phyloP scores from a whole-genome alignment of 2,797 vertebrate genomes.

The Epinephelus malabaricus region DNA sequence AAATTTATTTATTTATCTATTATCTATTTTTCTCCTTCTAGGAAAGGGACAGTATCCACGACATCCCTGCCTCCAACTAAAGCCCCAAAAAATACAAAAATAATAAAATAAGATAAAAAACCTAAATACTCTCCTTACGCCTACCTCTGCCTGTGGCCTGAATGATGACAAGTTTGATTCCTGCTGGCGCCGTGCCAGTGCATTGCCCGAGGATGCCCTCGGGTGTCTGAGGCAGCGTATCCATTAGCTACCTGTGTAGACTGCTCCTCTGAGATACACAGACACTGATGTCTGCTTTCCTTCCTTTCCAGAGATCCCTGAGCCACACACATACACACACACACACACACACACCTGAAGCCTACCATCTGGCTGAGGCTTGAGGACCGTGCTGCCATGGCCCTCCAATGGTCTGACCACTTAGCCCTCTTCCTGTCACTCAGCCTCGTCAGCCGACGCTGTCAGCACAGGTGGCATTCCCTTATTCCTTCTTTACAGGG shows the following conservation, averaged over 20 bases:
- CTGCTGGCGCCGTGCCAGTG: constrained; percentile 78
- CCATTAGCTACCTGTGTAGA: constrained; percentile 82
- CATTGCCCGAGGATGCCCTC: constrained; percentile 80
- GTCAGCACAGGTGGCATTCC: constrained; percentile 78
- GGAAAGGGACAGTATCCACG: constrained; percentile 11
- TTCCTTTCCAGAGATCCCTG: constrained; percentile 58
- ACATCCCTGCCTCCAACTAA: constrained; percentile 11
- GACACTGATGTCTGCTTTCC: constrained; percentile 70
- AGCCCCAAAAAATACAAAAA: constrained; percentile 2
- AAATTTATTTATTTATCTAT: constrained; percentile 51
- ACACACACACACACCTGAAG: constrained; percentile 68
- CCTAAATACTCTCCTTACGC: constrained; percentile 63
- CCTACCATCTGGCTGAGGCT: constrained; percentile 72
- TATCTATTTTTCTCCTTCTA: constrained; percentile 33
- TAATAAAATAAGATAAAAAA: constrained; percentile 38
- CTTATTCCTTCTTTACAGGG: constrained; percentile 50
- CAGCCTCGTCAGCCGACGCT: constrained; percentile 62
- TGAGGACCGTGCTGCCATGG: constrained; percentile 50
- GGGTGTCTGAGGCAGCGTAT: constrained; percentile 75
- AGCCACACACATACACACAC: constrained; percentile 36
- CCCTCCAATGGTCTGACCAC: constrained; percentile 73
- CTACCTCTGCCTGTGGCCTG: constrained; percentile 70
- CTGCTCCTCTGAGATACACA: constrained; percentile 70
- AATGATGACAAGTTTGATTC: constrained; percentile 78
- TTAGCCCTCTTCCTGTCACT: constrained; percentile 73